A percentile compares a stretch with the other conserved stretches of the same genome.
phyloP scores from a whole-genome alignment of 64 coral and sea anemone genomes.

The Montipora cactus region DNA sequence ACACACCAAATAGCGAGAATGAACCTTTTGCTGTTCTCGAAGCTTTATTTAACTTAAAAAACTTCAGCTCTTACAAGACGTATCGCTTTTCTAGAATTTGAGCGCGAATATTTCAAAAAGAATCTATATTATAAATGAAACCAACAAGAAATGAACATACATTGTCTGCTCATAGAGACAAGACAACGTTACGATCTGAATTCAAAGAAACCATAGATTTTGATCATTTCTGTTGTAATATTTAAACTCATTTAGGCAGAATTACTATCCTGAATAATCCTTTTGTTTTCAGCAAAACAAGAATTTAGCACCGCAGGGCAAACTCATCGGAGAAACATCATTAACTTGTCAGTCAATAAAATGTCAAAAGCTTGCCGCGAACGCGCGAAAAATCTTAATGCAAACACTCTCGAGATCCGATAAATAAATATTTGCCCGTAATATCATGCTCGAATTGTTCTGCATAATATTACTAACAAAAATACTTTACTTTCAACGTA shows the following conservation, averaged over 20 bases:
- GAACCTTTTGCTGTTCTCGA: background rate
- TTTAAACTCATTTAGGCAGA: slow-evolving; percentile 24
- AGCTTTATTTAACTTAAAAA: background rate
- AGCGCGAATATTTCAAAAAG: background rate
- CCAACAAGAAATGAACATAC: background rate
- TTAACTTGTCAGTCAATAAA: slow-evolving; percentile 27
- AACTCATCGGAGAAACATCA: background rate
- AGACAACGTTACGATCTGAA: background rate
- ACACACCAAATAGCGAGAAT: slow-evolving; percentile 8
- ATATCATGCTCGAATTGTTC: slow-evolving; percentile 1
- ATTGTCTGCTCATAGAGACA: background rate
- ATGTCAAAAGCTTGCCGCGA: background rate
- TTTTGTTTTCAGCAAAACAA: slow-evolving; percentile 18
- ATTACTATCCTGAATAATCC: background rate
- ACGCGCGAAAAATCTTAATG: slow-evolving; percentile 38
- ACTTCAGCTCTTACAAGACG: background rate
- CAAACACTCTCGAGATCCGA: background rate
- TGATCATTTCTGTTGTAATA: background rate
- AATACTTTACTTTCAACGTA: background rate
- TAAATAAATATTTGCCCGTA: slow-evolving; percentile 30
- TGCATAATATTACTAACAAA: background rate
- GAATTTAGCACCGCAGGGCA: background rate
- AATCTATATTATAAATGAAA: background rate
- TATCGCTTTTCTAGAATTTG: background rate
- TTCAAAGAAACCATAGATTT: slow-evolving; percentile 22